Evolutionary conservation across 2,113 vertebrate species (phyloP).

Genomic region (Ptychochromis oligacanthus): DNA sequence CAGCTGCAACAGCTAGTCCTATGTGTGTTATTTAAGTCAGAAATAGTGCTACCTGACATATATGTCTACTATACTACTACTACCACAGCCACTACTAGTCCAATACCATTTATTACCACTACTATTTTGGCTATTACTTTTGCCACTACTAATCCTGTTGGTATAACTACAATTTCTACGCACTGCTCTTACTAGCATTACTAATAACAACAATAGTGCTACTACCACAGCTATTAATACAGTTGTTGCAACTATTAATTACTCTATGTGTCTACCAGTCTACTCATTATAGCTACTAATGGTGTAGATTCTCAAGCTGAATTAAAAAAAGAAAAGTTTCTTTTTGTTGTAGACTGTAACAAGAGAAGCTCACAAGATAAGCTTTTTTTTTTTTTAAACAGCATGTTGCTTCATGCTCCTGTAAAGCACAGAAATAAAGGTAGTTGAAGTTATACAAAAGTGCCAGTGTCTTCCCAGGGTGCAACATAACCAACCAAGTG

Average conservation of each 20-base stretch:
- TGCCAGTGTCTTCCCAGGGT: not conserved
- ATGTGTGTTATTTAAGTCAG: no score
- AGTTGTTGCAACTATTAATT: not conserved
- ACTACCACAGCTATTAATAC: not conserved
- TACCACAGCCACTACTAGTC: no score
- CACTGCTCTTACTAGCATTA: not conserved
- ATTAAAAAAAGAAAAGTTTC: not conserved
- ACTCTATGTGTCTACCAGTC: not conserved
- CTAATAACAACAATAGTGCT: not conserved
- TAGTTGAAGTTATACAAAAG: no score
- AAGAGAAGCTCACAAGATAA: not conserved
- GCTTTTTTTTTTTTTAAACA: not conserved
- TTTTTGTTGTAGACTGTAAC: not conserved
- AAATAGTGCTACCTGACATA: no score
- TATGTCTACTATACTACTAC: no score
- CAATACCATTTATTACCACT: no score
- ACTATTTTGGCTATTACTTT: no score
- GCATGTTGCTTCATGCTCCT: not conserved
- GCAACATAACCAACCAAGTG: not conserved
- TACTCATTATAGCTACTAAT: not conserved
- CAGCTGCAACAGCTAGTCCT: no score
- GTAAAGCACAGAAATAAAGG: constrained; percentile 5
- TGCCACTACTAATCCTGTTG: no score
- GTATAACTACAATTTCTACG: no score
- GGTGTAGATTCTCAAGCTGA: not conserved